Evolutionary conservation across 2,888 invertebrate genomes (phyloP), one percentile per base, ranked within the genome.

Genomic region (Gasteruption jaculator): DNA sequence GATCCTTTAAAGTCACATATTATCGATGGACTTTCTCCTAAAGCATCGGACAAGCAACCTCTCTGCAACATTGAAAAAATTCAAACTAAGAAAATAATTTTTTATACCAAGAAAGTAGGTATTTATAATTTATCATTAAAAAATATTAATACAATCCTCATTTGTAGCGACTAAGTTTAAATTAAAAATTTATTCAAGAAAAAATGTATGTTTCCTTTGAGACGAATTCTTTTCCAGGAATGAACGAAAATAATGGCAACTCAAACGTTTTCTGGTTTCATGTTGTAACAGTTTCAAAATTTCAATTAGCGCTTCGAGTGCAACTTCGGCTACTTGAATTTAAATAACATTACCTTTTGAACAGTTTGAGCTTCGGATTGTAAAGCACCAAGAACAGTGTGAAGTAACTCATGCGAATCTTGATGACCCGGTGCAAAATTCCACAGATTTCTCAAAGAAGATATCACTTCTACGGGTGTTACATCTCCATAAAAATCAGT

Each of bases 321-420:
- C n/a, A n/a, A n/a, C n/a, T n/a, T n/a, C n/a, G n/a, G n/a, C n/a
- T n/a, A n/a, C 24, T 10, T 42, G 35, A 31, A 11, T 21, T n/a
- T 5, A 19, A 32, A 1, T 18, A 24, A 26, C 27, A 47, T 33
- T 63, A 82, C 82, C 73, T 81, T 79, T 56, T 75, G 75, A 10
- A 76, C 68, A 67, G 78, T 75, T 58, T 75, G 76, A 20, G 80
- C 80, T 71, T 96, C 95, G 63, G 92, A 90, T 64, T 93, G 92
- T 34, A 95, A 74, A 10, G 93, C 91, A n/a, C 88, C 82, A 6
- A 93, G 76, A 55, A 96, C 74, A 6, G 92, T 86, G 69, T 92
- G 91, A 56, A 95, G 82, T 37, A 96, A 71, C 72, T 96, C 95
- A 66, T 94, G 94, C 1, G 93, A 90, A 73, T 96, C 96, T 71